These are phyloP conservation scores for Junco hyemalis DNA, from an alignment of 2,113 vertebrate species.

Conservation along the genomic window DNA sequence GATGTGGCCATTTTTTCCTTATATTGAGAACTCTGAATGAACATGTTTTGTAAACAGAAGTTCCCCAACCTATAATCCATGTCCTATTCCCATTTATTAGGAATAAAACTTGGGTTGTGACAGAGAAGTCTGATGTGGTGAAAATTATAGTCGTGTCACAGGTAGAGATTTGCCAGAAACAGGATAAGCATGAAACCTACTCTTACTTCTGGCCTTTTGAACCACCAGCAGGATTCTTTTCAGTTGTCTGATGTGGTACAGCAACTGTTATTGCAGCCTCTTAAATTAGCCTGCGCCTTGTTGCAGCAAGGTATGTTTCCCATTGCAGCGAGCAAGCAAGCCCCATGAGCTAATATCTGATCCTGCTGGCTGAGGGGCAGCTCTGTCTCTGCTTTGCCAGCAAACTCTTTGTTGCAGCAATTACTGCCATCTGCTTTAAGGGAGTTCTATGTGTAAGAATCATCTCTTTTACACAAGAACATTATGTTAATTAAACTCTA, in stretches of 20 bases:
- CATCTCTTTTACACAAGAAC: not conserved
- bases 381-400: not conserved
- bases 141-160: conserved; percentile 34
- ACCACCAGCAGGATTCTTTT: not conserved
- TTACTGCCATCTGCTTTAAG: not conserved
- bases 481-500: not conserved
- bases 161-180: conserved; percentile 50
- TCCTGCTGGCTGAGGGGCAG: not conserved
- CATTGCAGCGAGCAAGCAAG: not conserved
- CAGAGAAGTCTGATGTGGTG: conserved; percentile 56
- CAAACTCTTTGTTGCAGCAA: not conserved
- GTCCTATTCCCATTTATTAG: conserved; percentile 25
- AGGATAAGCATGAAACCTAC: conserved; percentile 26
- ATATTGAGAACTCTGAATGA: conserved; percentile 9
- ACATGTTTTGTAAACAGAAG: conserved; percentile 50
- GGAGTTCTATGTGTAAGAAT: not conserved
- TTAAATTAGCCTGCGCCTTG: conserved; percentile 27
- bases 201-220: conserved; percentile 30
- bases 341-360: not conserved
- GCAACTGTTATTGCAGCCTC: conserved; percentile 22
- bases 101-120: conserved; percentile 48
- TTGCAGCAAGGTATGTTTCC: conserved; percentile 14
- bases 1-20: conserved; percentile 36
- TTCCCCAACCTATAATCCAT: conserved; percentile 46
- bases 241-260: conserved; percentile 39